phyloP scores from a whole-genome alignment of 2,888 invertebrate species.

The Heteromurus nitidus region DNA sequence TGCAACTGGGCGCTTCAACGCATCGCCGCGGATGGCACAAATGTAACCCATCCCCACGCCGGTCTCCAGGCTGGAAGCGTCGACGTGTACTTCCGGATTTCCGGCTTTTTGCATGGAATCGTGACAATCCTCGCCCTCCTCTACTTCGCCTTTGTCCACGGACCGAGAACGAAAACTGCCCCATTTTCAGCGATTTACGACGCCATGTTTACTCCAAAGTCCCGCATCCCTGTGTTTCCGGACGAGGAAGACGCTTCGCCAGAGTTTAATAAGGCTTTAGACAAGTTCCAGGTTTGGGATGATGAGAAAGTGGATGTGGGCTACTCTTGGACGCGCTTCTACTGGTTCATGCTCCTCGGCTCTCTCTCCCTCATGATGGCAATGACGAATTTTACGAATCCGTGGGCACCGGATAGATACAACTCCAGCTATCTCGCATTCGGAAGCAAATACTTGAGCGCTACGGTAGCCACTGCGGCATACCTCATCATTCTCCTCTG shows the following conservation, averaged over 20 bases:
- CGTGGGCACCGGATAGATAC: conserved; percentile 16
- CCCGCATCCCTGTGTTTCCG: conserved; percentile 47
- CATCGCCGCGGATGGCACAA: neutral
- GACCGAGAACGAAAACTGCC: conserved; percentile 53
- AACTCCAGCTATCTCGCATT: conserved; percentile 19
- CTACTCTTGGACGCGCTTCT: conserved; percentile 65
- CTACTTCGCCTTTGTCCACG: conserved; percentile 58
- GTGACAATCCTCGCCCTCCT: conserved; percentile 50
- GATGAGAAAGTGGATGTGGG: conserved; percentile 55
- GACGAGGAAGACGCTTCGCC: neutral
- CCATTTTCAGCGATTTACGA: conserved; percentile 45
- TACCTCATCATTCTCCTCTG: neutral
- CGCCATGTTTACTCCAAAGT: neutral
- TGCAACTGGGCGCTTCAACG: conserved; percentile 11
- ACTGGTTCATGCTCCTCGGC: conserved; percentile 51
- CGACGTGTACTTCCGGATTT: conserved; percentile 51
- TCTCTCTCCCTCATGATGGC: conserved; percentile 55
- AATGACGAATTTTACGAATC: conserved; percentile 50
- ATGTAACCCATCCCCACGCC: neutral
- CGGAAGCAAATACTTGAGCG: neutral
- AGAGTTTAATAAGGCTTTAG: neutral
- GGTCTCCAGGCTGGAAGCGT: conserved; percentile 26
- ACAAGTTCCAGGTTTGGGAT: conserved; percentile 50
- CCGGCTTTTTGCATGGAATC: conserved; percentile 50
- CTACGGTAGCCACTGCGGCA: neutral